Conservation (phyloP, 2,888 invertebrate species). For the Meliscaeva auricollis region DNA sequence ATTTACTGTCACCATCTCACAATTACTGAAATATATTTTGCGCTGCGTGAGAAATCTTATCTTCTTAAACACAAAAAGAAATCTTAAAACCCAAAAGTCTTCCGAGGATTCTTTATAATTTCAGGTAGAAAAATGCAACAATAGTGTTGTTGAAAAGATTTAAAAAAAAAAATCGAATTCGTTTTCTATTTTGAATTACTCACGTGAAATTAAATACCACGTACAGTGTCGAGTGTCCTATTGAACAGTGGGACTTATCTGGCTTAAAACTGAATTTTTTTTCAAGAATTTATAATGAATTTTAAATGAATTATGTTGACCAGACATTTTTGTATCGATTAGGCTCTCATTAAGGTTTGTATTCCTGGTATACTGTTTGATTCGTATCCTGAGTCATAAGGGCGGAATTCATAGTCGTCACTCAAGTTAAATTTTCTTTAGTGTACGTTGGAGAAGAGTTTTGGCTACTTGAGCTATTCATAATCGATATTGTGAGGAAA, state of each 20-base stretch:
- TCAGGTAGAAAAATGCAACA: slow-evolving; percentile 26
- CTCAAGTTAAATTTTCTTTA: too few relatives aligned
- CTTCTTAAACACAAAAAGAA: not conserved
- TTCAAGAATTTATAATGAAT: too few relatives aligned
- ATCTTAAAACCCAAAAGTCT: not conserved
- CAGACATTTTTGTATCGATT: too few relatives aligned
- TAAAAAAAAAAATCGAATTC: slow-evolving; percentile 2
- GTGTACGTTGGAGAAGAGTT: too few relatives aligned
- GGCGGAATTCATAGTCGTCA: too few relatives aligned
- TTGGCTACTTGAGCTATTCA: too few relatives aligned
- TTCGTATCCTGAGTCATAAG: too few relatives aligned
- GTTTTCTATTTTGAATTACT: slow-evolving; percentile 8
- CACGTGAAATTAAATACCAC: slow-evolving; percentile 7
- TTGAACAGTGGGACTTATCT: not conserved
- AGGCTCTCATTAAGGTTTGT: too few relatives aligned
- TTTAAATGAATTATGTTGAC: too few relatives aligned
- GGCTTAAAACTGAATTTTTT: too few relatives aligned
- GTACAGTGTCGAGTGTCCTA: not conserved
- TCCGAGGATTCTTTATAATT: not conserved
- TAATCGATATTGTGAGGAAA: too few relatives aligned
- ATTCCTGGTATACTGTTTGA: too few relatives aligned
- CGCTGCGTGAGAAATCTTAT: slow-evolving; percentile 29
- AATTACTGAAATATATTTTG: slow-evolving; percentile 16
- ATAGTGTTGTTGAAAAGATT: not conserved
- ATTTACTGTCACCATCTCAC: slow-evolving; percentile 14